Evolutionary conservation across 2,797 vertebrate genomes (phyloP).

Genomic region (Neopelma chrysocephalum): DNA sequence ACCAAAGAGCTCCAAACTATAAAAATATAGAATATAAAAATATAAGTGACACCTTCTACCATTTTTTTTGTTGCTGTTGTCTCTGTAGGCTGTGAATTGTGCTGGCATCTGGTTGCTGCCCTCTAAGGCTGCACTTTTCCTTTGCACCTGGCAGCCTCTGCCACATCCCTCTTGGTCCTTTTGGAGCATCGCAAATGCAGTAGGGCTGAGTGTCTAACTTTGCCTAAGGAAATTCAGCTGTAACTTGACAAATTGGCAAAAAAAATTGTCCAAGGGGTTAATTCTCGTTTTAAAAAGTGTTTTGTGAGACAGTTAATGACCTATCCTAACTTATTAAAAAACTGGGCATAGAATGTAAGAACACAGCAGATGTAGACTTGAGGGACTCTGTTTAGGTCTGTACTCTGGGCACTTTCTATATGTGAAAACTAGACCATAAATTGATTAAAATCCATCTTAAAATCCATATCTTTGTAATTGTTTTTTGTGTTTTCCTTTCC

Average conservation of each 20-base stretch:
- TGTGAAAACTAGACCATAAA: neutral
- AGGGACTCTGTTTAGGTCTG: neutral
- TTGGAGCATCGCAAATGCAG: neutral
- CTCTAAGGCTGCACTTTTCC: neutral
- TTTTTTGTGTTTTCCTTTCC: neutral
- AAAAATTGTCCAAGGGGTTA: neutral
- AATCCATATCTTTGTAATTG: neutral
- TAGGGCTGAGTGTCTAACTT: fast-evolving
- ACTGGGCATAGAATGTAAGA: neutral
- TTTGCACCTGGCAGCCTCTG: neutral
- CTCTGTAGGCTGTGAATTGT: neutral
- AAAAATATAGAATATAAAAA: neutral
- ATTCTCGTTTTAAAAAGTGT: neutral
- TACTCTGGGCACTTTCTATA: neutral
- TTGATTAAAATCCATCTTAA: neutral
- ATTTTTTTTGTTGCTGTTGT: neutral
- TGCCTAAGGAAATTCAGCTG: neutral
- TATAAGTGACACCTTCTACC: neutral
- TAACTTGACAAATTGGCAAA: neutral
- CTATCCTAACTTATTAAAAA: neutral
- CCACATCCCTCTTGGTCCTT: neutral
- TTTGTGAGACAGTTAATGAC: neutral
- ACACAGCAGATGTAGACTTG: neutral
- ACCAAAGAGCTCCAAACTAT: neutral
- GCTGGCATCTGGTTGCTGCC: neutral